A percentile compares a stretch with the other conserved stretches of the same genome.
Conservation (phyloP, 2,888 invertebrate genomes). For the Empis stercorea region DNA sequence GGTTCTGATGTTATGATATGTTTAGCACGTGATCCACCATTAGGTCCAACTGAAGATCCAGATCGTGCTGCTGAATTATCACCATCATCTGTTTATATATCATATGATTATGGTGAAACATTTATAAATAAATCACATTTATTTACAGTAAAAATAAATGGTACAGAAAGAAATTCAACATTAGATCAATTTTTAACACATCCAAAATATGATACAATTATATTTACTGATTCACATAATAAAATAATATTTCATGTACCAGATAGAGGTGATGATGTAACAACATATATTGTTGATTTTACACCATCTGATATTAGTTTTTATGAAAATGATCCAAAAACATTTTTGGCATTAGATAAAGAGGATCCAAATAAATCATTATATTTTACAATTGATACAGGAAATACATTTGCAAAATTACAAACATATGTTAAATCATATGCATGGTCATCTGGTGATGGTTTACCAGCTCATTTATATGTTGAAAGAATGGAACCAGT, state of each 20-base stretch:
- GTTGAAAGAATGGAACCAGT: constrained; percentile 53
- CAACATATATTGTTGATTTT: constrained; percentile 50
- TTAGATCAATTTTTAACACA: constrained; percentile 78
- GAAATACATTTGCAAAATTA: constrained; percentile 53
- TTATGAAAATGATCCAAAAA: constrained; percentile 54
- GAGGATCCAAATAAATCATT: constrained; percentile 50
- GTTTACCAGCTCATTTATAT: constrained; percentile 44
- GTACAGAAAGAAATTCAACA: constrained; percentile 47
- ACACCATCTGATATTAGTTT: constrained; percentile 66
- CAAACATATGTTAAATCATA: constrained; percentile 66
- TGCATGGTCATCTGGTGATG: constrained; percentile 52
- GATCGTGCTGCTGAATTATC: constrained; percentile 50
- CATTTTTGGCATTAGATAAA: constrained; percentile 65
- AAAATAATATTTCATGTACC: constrained; percentile 63
- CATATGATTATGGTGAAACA: constrained; percentile 72
- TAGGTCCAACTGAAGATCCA: constrained; percentile 26
- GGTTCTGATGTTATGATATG: constrained; percentile 78
- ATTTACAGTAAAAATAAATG: constrained; percentile 44
- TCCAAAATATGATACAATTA: constrained; percentile 64
- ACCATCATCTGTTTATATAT: constrained; percentile 57
- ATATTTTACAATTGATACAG: constrained; percentile 64
- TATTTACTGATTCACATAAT: constrained; percentile 70
- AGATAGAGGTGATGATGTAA: constrained; percentile 58
- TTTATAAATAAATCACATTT: constrained; percentile 61
- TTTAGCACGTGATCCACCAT: constrained; percentile 58